phyloP scores from a whole-genome alignment of 2,888 invertebrate genomes.

The Ichneumon xanthorius region DNA sequence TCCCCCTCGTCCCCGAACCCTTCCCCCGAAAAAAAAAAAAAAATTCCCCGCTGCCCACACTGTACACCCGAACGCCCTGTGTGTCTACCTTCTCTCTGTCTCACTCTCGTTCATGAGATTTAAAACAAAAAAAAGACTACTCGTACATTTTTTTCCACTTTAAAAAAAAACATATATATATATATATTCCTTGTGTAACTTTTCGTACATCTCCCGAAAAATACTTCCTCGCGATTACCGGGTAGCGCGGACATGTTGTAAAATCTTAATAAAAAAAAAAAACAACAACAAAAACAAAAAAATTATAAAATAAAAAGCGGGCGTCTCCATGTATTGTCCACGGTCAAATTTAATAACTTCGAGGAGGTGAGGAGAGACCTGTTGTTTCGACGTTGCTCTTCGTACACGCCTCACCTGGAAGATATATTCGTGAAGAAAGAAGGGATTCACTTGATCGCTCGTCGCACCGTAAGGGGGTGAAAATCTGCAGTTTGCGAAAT shows the following conservation, averaged over 20 bases:
- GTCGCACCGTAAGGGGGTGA: conserved; percentile 17
- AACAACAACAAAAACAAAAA: background rate
- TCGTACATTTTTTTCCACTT: conserved; percentile 7
- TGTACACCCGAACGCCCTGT: conserved; percentile 16
- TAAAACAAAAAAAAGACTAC: background rate
- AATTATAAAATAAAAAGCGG: background rate
- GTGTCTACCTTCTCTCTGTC: conserved; percentile 11
- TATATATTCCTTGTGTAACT: conserved; percentile 5
- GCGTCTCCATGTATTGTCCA: background rate
- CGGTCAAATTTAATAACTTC: conserved; percentile 1
- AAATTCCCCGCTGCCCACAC: conserved; percentile 2
- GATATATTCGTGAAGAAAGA: conserved; percentile 34
- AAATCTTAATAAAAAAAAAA: conserved; percentile 2
- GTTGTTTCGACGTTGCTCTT: conserved; percentile 46
- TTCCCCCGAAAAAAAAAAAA: background rate
- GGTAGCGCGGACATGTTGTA: conserved; percentile 12
- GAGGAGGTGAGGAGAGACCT: conserved; percentile 37
- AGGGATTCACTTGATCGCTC: conserved; percentile 7
- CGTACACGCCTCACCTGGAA: conserved; percentile 45
- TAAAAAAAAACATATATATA: background rate
- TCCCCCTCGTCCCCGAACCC: conserved; percentile 14
- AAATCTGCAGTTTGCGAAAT: background rate
- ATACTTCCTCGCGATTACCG: conserved; percentile 27
- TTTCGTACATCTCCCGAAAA: conserved; percentile 3
- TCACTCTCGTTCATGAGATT: conserved; percentile 1